phyloP scores from a whole-genome alignment of 1,140 invertebrate genomes.

The Euura lappo region DNA sequence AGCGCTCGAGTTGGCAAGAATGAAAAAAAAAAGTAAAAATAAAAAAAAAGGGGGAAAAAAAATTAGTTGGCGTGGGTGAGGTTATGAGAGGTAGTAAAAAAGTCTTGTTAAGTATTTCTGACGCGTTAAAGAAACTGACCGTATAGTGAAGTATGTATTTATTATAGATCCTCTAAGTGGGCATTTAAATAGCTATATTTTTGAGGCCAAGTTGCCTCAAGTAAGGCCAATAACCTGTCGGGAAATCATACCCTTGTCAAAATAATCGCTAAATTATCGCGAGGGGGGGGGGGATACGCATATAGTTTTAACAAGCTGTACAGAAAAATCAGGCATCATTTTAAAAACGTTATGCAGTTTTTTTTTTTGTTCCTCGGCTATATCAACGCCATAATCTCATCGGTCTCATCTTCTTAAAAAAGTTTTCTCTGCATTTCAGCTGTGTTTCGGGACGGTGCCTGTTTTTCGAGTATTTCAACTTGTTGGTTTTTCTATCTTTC shows the following conservation, averaged over 20 bases:
- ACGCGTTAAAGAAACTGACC: not conserved
- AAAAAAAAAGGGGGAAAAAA: no score
- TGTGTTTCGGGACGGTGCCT: no score
- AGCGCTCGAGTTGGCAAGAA: no score
- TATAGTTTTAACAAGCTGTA: slow-evolving; percentile 33
- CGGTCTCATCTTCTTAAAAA: no score
- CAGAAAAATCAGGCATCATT: not conserved
- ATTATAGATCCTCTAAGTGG: slow-evolving; percentile 39
- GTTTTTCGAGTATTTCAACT: no score
- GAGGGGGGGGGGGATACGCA: slow-evolving; percentile 36
- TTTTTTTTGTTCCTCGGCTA: not conserved
- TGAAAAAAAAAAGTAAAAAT: no score
- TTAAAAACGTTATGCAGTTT: not conserved
- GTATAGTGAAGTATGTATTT: slow-evolving; percentile 20
- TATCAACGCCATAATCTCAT: no score
- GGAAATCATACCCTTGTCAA: slow-evolving; percentile 58
- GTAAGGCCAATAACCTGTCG: slow-evolving; percentile 52
- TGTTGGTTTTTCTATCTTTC: no score
- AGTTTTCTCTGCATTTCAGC: no score
- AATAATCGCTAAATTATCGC: slow-evolving; percentile 58
- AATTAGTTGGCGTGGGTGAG: no score
- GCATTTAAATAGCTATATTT: slow-evolving; percentile 51
- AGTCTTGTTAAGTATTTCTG: not conserved
- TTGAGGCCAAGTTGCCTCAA: slow-evolving; percentile 32
- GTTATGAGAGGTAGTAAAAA: not conserved